These are phyloP conservation scores for Homarus gammarus DNA, from an alignment of 2,888 invertebrate genomes.

Conservation along the genomic window DNA sequence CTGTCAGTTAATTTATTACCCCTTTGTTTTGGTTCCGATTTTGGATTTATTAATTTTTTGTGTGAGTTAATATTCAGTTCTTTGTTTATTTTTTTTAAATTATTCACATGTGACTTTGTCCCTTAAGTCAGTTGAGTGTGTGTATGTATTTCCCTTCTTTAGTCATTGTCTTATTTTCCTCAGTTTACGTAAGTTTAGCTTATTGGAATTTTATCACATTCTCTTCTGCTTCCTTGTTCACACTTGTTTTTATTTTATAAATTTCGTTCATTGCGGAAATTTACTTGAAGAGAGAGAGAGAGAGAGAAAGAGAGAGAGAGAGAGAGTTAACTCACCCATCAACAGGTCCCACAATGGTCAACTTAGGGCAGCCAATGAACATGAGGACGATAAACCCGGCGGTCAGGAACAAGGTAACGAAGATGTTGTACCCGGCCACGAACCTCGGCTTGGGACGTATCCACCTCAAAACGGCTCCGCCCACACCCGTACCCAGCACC, in stretches of 20 bases:
- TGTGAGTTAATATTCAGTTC: too few species aligned
- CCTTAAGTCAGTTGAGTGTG: too few species aligned
- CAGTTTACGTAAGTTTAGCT: neutral
- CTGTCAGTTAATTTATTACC: too few species aligned
- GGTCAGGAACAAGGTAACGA: slow-evolving; percentile 74
- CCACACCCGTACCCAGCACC: slow-evolving; percentile 62
- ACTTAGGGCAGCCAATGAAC: slow-evolving; percentile 74
- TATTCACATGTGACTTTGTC: too few species aligned
- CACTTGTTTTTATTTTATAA: neutral
- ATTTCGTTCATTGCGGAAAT: neutral
- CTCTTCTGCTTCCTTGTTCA: neutral
- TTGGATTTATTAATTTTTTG: too few species aligned
- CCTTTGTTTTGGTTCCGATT: too few species aligned
- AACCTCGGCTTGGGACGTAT: slow-evolving; percentile 74
- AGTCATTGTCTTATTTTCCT: too few species aligned
- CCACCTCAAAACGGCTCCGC: slow-evolving; percentile 76
- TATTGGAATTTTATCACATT: neutral
- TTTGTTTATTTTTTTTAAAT: too few species aligned
- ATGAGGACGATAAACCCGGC: slow-evolving; percentile 74
- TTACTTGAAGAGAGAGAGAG: too few species aligned
- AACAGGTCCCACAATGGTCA: slow-evolving; percentile 56
- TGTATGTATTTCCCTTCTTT: too few species aligned
- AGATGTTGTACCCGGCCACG: slow-evolving; percentile 75
- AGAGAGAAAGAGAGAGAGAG: too few species aligned
- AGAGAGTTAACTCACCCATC: slow-evolving; percentile 37